Evolutionary conservation across 2,888 invertebrate species (phyloP), one percentile per base, ranked within the genome.

Genomic region (Thera britannica): DNA sequence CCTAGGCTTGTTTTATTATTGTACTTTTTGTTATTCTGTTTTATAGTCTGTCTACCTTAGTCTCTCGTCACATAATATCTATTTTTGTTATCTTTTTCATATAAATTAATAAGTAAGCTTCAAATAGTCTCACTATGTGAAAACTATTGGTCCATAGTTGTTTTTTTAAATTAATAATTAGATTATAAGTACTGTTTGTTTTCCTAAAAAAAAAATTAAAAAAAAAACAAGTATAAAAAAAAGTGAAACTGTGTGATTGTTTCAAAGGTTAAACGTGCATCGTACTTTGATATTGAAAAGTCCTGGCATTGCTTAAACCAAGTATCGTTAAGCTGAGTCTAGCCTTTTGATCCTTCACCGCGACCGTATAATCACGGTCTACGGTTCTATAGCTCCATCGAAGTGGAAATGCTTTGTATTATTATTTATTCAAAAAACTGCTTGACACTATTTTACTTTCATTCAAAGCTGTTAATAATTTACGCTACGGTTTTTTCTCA

Each of bases 401-500:
- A 12, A 41, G 23, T 9, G n/a, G 4, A 35, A 35, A 2, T 12
- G 57, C 8, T 41, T 56, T 59, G n/a, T 7, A 12, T 8, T 46
- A 23, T 41, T 61, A 41, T 44, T 44, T 35, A 54, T 35, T 44
- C 49, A 5, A 34, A 23, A 57, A 62, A 49, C 44, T 34, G 12
- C 34, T 34, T 44, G 35, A 59, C 23, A 54, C 23, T 48, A 58
- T 59, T 61, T 46, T 34, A 3, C 41, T 2, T 52, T 46, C 55
- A 54, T 61, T 34, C 41, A 49, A 56, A 48, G 38, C 12, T 48
- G 46, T 9, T 58, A 44, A 58, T 51, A 51, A 41, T 58, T 58
- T 52, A 63, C 44, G 58, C 63, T 63, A 62, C 62, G 63, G 64
- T 48, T 23, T 23, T 23, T 23, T 23, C 23, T 23, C 23, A 23